Conservation (phyloP, 2,797 vertebrate species). For the Apogon talboti region DNA sequence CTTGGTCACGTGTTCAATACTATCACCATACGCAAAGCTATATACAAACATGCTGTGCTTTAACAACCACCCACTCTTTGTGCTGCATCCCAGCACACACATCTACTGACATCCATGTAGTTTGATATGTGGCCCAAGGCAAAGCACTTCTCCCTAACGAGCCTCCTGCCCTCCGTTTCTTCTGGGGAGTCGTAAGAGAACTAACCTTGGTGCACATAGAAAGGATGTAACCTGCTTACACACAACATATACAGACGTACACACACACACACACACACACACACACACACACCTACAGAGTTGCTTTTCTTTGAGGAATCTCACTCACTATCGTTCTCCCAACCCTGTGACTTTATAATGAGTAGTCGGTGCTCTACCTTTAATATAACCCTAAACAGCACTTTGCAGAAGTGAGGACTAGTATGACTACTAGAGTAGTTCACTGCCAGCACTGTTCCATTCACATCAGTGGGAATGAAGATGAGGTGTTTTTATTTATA, state of each 20-base stretch:
- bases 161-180: conserved; percentile 76
- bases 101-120: conserved; percentile 51
- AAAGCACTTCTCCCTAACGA: conserved; percentile 76
- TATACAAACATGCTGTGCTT: conserved; percentile 45
- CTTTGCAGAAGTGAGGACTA: background rate
- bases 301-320: conserved; percentile 12
- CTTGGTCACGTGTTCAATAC: conserved; percentile 36
- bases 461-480: background rate
- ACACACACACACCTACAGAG: conserved; percentile 9
- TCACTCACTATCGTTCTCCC: conserved; percentile 22
- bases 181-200: conserved; percentile 58
- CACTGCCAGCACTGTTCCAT: background rate
- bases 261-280: conserved; percentile 7
- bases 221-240: conserved; percentile 63
- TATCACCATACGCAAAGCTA: conserved; percentile 39
- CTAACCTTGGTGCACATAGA: conserved; percentile 71
- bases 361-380: background rate
- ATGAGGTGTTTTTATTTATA: conserved; percentile 2
- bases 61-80: conserved; percentile 54
- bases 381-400: background rate
- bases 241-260: conserved; percentile 37
- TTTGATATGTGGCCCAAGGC: conserved; percentile 75
- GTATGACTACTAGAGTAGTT: background rate
- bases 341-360: conserved; percentile 10
- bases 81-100: conserved; percentile 43